Evolutionary conservation across 92 coral and sea anemone species (phyloP).

Genomic region (Bergia puertoricense): DNA sequence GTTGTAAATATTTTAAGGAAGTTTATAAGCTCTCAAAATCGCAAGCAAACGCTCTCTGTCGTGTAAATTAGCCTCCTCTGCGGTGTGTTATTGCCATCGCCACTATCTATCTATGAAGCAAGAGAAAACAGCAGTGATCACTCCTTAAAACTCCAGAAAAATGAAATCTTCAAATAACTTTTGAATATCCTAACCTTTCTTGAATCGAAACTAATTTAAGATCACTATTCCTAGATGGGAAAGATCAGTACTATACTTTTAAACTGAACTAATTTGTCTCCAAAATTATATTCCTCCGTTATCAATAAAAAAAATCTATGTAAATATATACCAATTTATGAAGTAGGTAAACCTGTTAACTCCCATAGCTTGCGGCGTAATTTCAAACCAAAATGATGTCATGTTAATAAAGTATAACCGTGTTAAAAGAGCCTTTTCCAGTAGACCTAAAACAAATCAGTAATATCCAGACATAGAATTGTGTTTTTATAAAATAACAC

Average conservation of each 20-base stretch:
- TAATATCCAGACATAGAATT: background rate
- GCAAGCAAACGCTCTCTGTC: background rate
- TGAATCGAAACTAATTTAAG: background rate
- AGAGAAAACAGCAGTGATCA: background rate
- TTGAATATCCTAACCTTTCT: background rate
- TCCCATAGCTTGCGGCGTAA: background rate
- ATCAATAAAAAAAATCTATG: background rate
- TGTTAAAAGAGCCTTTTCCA: background rate
- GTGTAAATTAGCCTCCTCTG: background rate
- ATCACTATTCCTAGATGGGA: background rate
- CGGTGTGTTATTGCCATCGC: background rate
- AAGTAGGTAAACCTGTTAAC: background rate
- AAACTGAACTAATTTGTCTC: no score
- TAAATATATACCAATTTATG: background rate
- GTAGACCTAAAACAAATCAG: background rate
- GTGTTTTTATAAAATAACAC: background rate
- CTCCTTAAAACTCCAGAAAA: background rate
- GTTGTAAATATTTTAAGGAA: background rate
- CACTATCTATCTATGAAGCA: background rate
- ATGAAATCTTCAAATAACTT: background rate
- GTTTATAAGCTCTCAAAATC: background rate
- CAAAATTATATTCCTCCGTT: background rate
- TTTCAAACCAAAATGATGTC: constrained; percentile 7
- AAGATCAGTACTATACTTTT: no score
- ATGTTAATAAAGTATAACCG: background rate